Conservation (phyloP, 2,113 vertebrate genomes). For the Capra hircus region DNA sequence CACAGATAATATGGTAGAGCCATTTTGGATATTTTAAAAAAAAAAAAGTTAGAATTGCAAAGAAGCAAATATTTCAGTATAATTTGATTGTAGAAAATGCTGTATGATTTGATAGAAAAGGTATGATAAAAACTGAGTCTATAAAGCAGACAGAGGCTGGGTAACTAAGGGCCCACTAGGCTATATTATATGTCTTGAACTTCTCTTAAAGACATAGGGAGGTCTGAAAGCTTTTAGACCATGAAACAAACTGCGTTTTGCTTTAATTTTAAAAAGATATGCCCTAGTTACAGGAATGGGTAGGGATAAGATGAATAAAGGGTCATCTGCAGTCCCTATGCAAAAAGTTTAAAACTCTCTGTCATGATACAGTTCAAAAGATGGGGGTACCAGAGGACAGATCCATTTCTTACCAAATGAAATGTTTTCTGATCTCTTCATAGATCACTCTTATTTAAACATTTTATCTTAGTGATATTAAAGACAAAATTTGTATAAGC, state of each 20-base stretch:
- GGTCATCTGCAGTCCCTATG: neutral
- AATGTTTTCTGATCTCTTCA: neutral
- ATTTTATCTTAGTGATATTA: neutral
- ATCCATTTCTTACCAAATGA: neutral
- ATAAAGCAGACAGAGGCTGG: neutral
- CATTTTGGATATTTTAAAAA: neutral
- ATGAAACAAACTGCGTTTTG: neutral
- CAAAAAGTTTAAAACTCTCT: neutral
- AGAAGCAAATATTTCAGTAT: neutral
- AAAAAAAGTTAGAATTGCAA: neutral
- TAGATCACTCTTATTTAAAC: neutral
- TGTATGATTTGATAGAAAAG: neutral
- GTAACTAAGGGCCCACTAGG: neutral
- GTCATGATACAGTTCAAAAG: neutral
- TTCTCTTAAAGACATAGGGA: neutral
- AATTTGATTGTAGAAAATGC: neutral
- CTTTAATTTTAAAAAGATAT: slow-evolving; percentile 15
- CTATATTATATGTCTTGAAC: neutral
- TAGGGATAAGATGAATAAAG: neutral
- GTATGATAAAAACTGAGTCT: neutral
- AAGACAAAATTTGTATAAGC: neutral
- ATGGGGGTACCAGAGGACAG: neutral
- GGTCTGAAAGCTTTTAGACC: neutral
- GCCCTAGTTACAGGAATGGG: neutral
- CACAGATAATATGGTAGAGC: neutral